phyloP scores from a whole-genome alignment of 2,113 vertebrate genomes.

The Fregata magnificens region DNA sequence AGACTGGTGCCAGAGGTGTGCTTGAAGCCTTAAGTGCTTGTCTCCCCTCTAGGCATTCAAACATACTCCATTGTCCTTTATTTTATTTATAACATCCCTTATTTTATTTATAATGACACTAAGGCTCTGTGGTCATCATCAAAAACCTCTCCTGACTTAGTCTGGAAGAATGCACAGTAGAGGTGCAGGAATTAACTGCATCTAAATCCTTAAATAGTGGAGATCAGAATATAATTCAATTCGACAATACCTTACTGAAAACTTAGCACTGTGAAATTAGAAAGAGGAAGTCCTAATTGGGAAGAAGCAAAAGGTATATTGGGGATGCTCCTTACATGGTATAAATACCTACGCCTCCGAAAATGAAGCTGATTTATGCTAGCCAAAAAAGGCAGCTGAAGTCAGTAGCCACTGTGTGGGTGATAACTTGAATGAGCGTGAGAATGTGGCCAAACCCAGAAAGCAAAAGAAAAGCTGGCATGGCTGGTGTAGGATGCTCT shows the following conservation, averaged over 20 bases:
- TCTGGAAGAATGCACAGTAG: background rate
- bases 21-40: background rate
- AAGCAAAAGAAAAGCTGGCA: background rate
- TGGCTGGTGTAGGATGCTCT: background rate
- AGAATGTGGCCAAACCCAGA: background rate
- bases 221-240: background rate
- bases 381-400: background rate
- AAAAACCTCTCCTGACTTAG: background rate
- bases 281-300: background rate
- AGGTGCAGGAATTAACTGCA: background rate
- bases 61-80: background rate
- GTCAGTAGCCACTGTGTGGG: background rate
- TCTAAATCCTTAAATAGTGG: background rate
- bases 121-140: background rate
- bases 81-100: constrained; percentile 29
- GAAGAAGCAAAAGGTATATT: background rate
- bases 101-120: background rate
- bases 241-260: background rate
- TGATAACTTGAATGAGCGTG: background rate
- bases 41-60: background rate
- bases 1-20: background rate
- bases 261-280: background rate
- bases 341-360: background rate
- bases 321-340: background rate
- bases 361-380: background rate